Evolutionary conservation across 2,888 invertebrate genomes (phyloP), one percentile per base, ranked within the genome.

Genomic region (Synanthedon formicaeformis): DNA sequence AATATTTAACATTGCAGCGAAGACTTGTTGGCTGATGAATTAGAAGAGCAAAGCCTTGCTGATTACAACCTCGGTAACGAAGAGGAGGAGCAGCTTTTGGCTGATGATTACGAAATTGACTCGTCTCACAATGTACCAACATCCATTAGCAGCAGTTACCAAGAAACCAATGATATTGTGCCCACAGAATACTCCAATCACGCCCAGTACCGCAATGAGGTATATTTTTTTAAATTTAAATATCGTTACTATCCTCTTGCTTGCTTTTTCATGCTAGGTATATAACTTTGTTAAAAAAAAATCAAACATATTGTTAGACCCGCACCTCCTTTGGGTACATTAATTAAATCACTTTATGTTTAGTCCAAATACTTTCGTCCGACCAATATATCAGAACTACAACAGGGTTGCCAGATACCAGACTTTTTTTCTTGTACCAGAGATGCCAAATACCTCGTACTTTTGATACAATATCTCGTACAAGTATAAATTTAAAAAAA

Each of bases 61-160:
- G 88, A 88, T 60, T 88, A 88, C 59, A 88, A 87, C 61, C 78
- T 88, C 55, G 88, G 88, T 1, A 86, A 87, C 62, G 88, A 88
- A 51, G 88, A 88, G 52, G 88, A 88, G 56, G 87, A 88, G 45
- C 79, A 87, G 58, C 73, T 88, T 2, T 60, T 88, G 53, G 88
- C 88, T 48, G 88, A 88, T 56, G 88, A 86, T 58, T 86, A 80
- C 53, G 85, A 84, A 23, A 68, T 69, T 54, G 74, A 69, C 5
- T 69, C 67, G 1, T 70, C 81, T 3, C 85, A 86, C 58, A 86
- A 81, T 69, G 84, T 85, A 1, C 84, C 85, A 0, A 65, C 70
- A 0, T 75, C 82, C 0, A 56, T 74, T 27, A 69, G 71, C 3
- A 58, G 70, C 2, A 58, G 58, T 8, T 82, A 75, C 53, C 60